Base-by-base conservation (phyloP, 2,888 invertebrate genomes). In the Hyalella azteca region DNA sequence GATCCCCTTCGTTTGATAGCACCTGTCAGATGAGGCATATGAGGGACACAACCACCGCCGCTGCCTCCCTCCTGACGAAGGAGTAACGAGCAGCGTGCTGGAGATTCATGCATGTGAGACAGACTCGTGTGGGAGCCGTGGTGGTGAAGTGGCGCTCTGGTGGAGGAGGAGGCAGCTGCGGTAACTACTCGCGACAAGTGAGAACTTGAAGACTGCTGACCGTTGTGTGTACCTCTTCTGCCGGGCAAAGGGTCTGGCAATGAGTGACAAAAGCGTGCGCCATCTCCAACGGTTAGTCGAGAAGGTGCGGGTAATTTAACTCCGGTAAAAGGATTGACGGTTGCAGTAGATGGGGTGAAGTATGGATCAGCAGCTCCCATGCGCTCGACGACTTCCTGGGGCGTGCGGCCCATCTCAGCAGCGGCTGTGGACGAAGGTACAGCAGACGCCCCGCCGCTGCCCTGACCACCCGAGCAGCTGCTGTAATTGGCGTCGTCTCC, bases 1-100 rank as follows among this genome's bases (percentile, higher is more conserved):
- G 95, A 95, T 80, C 94, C 95, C 73, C 95, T 91, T 26, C 95
- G 89, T 45, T 92, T 90, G n/a, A 92, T 88, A 32, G 85, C 87
- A 86, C 87, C 40, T 86, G 82, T 59, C 86, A 86, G 41, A 81
- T 76, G 75, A 13, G 59, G 78, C 22, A 77, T 73, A n/a, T 77
- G 77, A 39, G 66, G 36, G 41, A 73, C 73, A 48, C 80, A 36
- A 7, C 54, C 39, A 5, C 77, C 79, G n/a, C 60, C 81, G 29
- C 60, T 40, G 9, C 78, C 60, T n/a, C 36, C 60, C 22, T 40
- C 41, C 40, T 60, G 66, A 22, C 78, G 29, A 1, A 36, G 66
- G 19, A 66, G 19, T 26, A 75, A n/a, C 41, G 75, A 75, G 45
- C 19, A 45, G n/a, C 36, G 29, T 7, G 29, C 45, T 2, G 40